Conservation (phyloP, 2,888 invertebrate species). For the Epiblema foenella region DNA sequence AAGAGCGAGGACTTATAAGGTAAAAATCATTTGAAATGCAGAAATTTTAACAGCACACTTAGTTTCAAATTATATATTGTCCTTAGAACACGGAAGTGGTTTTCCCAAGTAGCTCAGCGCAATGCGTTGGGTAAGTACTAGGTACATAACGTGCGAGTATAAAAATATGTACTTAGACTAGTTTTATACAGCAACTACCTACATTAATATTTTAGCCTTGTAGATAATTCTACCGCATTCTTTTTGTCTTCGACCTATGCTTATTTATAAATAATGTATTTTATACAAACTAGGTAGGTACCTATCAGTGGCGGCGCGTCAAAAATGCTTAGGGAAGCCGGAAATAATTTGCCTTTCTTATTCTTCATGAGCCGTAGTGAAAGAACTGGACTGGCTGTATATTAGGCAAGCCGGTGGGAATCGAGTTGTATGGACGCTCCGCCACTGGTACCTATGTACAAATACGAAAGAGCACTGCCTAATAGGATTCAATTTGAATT, state of each 20-base stretch:
- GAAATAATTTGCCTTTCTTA: no score
- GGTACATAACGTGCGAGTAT: neutral
- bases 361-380: no score
- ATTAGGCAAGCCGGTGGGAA: no score
- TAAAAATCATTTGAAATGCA: slow-evolving; percentile 17
- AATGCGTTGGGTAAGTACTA: neutral
- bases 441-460: no score
- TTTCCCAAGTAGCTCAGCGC: neutral
- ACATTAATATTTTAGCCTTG: neutral
- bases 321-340: no score
- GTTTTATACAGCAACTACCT: neutral
- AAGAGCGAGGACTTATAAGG: slow-evolving; percentile 10
- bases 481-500: neutral
- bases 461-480: no score
- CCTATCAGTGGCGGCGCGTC: no score
- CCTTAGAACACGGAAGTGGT: slow-evolving; percentile 12
- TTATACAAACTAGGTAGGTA: no score
- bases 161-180: neutral
- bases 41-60: slow-evolving; percentile 9
- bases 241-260: neutral
- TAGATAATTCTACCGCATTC: neutral
- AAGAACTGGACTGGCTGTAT: no score
- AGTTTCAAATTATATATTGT: slow-evolving; percentile 14
- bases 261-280: no score
- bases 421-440: no score